These are phyloP conservation scores for Syngnathus acus DNA, from an alignment of 2,797 vertebrate genomes.

Conservation along the genomic window DNA sequence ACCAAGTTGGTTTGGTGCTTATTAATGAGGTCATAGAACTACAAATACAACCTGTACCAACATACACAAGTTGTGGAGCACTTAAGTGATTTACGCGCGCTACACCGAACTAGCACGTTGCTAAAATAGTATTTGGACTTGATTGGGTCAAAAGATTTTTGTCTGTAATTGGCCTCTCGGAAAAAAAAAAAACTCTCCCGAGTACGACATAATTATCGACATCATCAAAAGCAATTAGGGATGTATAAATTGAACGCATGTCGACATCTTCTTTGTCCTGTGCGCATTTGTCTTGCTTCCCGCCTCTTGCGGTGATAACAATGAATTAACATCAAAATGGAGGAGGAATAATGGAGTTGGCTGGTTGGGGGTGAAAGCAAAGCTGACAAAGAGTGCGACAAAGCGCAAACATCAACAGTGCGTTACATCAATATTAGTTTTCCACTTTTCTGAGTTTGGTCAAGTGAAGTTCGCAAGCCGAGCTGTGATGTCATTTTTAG, in stretches of 20 bases:
- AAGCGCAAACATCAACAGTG: slow-evolving; percentile 27
- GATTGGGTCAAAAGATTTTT: slow-evolving; percentile 32
- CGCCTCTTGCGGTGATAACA: slow-evolving; percentile 52
- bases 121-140: slow-evolving; percentile 27
- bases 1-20: too few relatives aligned
- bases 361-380: slow-evolving; percentile 62
- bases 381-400: slow-evolving; percentile 59
- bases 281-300: slow-evolving; percentile 57
- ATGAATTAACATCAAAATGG: slow-evolving; percentile 69
- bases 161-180: slow-evolving; percentile 24
- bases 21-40: not conserved
- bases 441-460: not conserved
- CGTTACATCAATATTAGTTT: not conserved
- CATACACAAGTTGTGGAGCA: not conserved
- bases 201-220: slow-evolving; percentile 67
- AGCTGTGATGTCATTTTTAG: too few relatives aligned
- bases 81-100: slow-evolving; percentile 15
- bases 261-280: slow-evolving; percentile 61
- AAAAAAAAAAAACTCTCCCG: slow-evolving; percentile 28
- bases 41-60: too few relatives aligned
- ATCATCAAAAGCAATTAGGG: slow-evolving; percentile 70
- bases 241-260: slow-evolving; percentile 68
- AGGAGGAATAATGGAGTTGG: slow-evolving; percentile 62
- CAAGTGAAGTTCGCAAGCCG: too few relatives aligned
- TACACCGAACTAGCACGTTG: slow-evolving; percentile 5